Evolutionary conservation across 2,888 invertebrate species (phyloP).

Genomic region (Dysmachus trigonus): DNA sequence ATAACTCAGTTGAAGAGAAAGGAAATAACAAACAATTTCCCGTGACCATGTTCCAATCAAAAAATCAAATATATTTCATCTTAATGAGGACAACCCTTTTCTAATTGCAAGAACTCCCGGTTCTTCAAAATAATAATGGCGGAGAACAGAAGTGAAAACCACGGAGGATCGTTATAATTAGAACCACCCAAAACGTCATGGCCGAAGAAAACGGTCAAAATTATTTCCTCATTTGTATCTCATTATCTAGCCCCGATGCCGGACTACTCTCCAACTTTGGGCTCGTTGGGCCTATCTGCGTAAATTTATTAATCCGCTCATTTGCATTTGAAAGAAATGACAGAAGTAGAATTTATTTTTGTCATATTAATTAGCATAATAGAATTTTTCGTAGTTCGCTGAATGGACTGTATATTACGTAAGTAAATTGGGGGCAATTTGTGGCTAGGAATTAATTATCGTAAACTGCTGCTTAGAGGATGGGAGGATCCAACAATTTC

Average conservation of each 20-base stretch:
- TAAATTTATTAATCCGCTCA: conserved; percentile 27
- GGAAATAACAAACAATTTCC: neutral
- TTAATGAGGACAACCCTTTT: neutral
- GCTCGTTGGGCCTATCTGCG: neutral
- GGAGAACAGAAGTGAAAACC: conserved; percentile 13
- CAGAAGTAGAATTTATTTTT: conserved; percentile 4
- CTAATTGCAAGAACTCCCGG: neutral
- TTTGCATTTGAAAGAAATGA: conserved; percentile 12
- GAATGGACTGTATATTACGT: neutral
- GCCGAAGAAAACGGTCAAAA: conserved; percentile 13
- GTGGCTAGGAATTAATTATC: neutral
- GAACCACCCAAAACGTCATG: conserved; percentile 11
- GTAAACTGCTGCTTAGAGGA: neutral
- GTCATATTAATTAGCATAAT: conserved; percentile 36
- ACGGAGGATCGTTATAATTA: neutral
- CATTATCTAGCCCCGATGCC: neutral
- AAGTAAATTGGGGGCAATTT: neutral
- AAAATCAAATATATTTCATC: neutral
- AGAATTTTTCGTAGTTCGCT: neutral
- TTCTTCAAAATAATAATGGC: neutral
- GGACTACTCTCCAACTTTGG: neutral
- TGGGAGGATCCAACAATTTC: neutral
- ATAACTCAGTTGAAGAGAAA: neutral
- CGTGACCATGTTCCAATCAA: neutral
- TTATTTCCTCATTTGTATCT: conserved; percentile 34